Evolutionary conservation across 2,888 invertebrate species (phyloP).

Genomic region (Sisyra nigra): DNA sequence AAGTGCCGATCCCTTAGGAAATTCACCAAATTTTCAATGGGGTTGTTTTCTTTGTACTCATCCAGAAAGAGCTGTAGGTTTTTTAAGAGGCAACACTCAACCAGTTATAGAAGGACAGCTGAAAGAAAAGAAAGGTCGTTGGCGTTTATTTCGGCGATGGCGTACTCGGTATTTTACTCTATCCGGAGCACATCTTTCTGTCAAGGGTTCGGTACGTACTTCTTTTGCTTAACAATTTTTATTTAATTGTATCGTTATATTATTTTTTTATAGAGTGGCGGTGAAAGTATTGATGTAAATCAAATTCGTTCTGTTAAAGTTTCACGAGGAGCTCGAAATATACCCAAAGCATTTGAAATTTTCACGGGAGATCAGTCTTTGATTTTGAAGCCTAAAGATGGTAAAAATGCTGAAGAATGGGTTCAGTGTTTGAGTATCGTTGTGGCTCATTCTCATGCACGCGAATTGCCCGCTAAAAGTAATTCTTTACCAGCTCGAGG

Average conservation of each 20-base stretch:
- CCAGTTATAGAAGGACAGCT: conserved; percentile 83
- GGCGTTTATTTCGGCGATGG: conserved; percentile 85
- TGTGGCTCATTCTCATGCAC: conserved; percentile 70
- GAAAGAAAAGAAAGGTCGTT: conserved; percentile 83
- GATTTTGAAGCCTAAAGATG: conserved; percentile 86
- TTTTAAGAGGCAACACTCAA: conserved; percentile 61
- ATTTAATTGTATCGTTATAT: not conserved
- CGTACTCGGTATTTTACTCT: conserved; percentile 87
- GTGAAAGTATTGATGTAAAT: conserved; percentile 76
- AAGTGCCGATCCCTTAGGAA: conserved; percentile 31
- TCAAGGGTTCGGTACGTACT: conserved; percentile 58
- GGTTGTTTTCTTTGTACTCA: conserved; percentile 88
- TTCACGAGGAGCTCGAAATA: conserved; percentile 75
- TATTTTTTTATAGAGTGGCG: conserved; percentile 49
- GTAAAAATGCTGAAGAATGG: conserved; percentile 91
- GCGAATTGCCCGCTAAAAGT: conserved; percentile 32
- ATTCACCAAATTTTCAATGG: conserved; percentile 47
- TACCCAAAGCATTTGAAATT: conserved; percentile 92
- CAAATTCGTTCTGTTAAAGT: conserved; percentile 92
- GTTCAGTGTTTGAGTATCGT: conserved; percentile 88
- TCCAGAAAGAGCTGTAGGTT: conserved; percentile 76
- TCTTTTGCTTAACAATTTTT: not conserved
- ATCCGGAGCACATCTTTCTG: conserved; percentile 81
- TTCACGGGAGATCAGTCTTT: conserved; percentile 87
- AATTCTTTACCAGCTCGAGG: conserved; percentile 30